These are phyloP conservation scores for Scomberomorus guttatus DNA, from an alignment of 2,797 vertebrate genomes.

Conservation along the genomic window DNA sequence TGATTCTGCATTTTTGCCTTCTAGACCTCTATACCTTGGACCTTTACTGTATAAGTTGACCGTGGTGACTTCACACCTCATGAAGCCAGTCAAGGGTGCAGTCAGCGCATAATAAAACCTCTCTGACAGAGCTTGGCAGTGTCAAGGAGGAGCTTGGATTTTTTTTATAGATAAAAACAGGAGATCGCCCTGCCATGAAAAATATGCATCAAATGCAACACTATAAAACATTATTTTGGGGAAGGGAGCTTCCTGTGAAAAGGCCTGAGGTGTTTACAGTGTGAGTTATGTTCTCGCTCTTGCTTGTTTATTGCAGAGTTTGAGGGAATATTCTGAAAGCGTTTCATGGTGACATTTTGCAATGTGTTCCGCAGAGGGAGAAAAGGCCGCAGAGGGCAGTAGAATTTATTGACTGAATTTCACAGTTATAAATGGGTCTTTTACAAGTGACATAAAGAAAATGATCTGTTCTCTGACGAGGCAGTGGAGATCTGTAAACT, in stretches of 20 bases:
- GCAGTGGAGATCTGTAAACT: conserved; percentile 67
- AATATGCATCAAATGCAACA: conserved; percentile 67
- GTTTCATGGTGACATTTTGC: conserved; percentile 81
- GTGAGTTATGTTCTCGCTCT: conserved; percentile 58
- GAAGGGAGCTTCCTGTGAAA: conserved; percentile 22
- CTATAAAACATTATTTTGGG: conserved; percentile 61
- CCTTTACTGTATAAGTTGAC: conserved; percentile 66
- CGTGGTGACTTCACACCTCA: conserved; percentile 74
- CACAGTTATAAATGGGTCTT: conserved; percentile 84
- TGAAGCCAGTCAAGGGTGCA: conserved; percentile 77
- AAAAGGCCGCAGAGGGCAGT: conserved; percentile 76
- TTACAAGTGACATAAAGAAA: conserved; percentile 84
- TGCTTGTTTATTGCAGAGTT: conserved; percentile 71
- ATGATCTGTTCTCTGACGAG: conserved; percentile 69
- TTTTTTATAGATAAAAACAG: conserved; percentile 48
- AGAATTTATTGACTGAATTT: conserved; percentile 85
- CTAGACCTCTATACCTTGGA: conserved; percentile 36
- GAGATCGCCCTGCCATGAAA: conserved; percentile 49
- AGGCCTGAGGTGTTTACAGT: conserved; percentile 59
- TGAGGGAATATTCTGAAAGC: conserved; percentile 67
- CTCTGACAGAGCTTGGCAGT: conserved; percentile 53
- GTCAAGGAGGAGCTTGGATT: conserved; percentile 47
- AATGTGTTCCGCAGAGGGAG: conserved; percentile 72
- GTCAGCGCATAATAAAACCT: conserved; percentile 67
- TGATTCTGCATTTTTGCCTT: conserved; percentile 68